These are phyloP conservation scores for Tachystola acroxantha DNA, from an alignment of 2,888 invertebrate species.

Conservation along the genomic window DNA sequence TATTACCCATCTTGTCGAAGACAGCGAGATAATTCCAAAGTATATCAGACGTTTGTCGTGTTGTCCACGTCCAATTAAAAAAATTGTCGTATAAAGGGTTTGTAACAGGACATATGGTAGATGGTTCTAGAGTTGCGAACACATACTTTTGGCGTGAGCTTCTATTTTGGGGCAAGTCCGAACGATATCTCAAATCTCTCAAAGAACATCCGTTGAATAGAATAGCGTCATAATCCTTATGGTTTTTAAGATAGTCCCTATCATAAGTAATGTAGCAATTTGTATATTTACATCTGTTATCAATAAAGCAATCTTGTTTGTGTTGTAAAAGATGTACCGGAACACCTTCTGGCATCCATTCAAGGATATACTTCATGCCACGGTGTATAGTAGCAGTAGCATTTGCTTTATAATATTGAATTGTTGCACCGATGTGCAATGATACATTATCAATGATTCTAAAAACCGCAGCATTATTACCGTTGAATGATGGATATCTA, in stretches of 20 bases:
- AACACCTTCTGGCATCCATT: not conserved
- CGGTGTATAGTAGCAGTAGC: no score
- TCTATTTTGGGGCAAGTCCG: not conserved
- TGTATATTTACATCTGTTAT: conserved; percentile 17
- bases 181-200: conserved; percentile 22
- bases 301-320: not conserved
- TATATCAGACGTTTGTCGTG: conserved; percentile 24
- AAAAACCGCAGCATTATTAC: no score
- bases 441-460: no score
- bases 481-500: not conserved
- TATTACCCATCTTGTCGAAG: conserved; percentile 15
- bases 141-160: conserved; percentile 24
- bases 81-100: conserved; percentile 20
- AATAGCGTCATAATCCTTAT: conserved; percentile 35
- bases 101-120: conserved; percentile 25
- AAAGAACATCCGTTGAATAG: conserved; percentile 26
- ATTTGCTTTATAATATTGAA: no score
- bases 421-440: no score
- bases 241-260: conserved; percentile 10
- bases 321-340: conserved; percentile 8
- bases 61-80: conserved; percentile 34
- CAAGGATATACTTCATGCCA: not conserved
- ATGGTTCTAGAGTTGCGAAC: conserved; percentile 28
- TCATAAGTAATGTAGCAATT: conserved; percentile 23
- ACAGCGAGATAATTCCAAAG: conserved; percentile 19